These are phyloP conservation scores for Seira sanloemensis DNA, from an alignment of 2,888 invertebrate species.

Conservation along the genomic window DNA sequence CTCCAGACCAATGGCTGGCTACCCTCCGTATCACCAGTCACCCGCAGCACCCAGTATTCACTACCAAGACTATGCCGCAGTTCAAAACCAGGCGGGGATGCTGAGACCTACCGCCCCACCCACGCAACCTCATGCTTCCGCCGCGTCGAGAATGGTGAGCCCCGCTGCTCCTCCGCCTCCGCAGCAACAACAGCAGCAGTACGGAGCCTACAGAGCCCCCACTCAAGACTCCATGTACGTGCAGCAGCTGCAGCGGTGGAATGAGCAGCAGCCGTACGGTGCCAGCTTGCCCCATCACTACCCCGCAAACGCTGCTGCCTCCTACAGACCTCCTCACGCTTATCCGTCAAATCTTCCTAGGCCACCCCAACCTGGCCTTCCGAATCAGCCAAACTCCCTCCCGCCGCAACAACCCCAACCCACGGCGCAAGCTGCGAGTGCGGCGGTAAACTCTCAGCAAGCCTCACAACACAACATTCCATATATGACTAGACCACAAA, in stretches of 20 bases:
- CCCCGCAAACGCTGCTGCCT: constrained; percentile 70
- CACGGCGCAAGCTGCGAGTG: constrained; percentile 71
- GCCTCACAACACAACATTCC: constrained; percentile 74
- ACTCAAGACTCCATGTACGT: constrained; percentile 71
- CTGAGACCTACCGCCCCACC: constrained; percentile 67
- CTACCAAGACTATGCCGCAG: constrained; percentile 71
- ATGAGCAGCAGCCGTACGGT: constrained; percentile 75
- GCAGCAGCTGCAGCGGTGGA: constrained; percentile 72
- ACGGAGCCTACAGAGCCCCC: constrained; percentile 65
- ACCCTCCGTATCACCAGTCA: constrained; percentile 71
- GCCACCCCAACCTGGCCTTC: constrained; percentile 68
- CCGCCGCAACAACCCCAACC: constrained; percentile 76
- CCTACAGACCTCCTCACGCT: constrained; percentile 72
- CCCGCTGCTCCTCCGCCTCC: constrained; percentile 62
- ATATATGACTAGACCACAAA: constrained; percentile 70
- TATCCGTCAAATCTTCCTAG: constrained; percentile 71
- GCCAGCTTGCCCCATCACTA: constrained; percentile 74
- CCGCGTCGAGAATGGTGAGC: constrained; percentile 68
- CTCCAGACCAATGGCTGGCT: constrained; percentile 71
- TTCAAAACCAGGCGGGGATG: constrained; percentile 70
- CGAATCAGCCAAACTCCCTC: constrained; percentile 76
- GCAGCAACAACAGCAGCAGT: constrained; percentile 65
- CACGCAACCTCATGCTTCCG: constrained; percentile 64
- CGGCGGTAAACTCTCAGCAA: constrained; percentile 75
- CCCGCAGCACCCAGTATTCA: constrained; percentile 70